A percentile compares a stretch with the other conserved stretches of the same genome.
These are phyloP conservation scores for Drosophila atripex DNA, from an alignment of 2,888 invertebrate species.

Conservation along the genomic window DNA sequence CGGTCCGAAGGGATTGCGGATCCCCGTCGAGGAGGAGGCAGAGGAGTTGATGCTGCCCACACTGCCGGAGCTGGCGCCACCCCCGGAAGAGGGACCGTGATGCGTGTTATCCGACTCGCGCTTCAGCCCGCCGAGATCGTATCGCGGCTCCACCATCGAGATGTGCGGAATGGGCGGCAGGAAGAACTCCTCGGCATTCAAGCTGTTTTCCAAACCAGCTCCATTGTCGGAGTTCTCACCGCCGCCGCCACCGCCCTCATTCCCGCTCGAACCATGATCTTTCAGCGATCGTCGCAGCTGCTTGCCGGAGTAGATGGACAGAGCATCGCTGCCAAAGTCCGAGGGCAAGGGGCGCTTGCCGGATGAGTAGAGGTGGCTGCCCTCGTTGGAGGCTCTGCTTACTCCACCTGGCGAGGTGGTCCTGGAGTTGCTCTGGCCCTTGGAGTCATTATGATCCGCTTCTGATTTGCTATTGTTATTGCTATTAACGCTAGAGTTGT, in stretches of 20 bases:
- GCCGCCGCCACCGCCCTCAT: slow-evolving; percentile 50
- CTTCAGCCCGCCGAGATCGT: slow-evolving; percentile 82
- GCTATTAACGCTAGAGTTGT: slow-evolving; percentile 37
- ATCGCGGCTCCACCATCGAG: slow-evolving; percentile 82
- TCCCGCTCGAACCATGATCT: slow-evolving; percentile 57
- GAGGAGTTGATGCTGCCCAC: slow-evolving; percentile 35
- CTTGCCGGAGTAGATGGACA: slow-evolving; percentile 82
- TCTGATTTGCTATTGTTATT: slow-evolving; percentile 49
- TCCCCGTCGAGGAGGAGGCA: slow-evolving; percentile 56
- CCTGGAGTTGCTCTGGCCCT: slow-evolving; percentile 57
- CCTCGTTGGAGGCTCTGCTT: slow-evolving; percentile 35
- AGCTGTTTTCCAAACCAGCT: slow-evolving; percentile 79
- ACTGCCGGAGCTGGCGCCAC: slow-evolving; percentile 29
- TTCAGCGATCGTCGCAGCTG: slow-evolving; percentile 77
- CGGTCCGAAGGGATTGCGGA: slow-evolving; percentile 75
- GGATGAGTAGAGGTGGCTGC: slow-evolving; percentile 47
- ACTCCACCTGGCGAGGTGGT: slow-evolving; percentile 66
- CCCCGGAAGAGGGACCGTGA: slow-evolving; percentile 43
- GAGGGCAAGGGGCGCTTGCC: slow-evolving; percentile 76
- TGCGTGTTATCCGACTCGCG: slow-evolving; percentile 80
- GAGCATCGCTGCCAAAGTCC: slow-evolving; percentile 79
- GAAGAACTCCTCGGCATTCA: slow-evolving; percentile 83
- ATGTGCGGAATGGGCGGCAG: slow-evolving; percentile 83
- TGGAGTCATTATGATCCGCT: slow-evolving; percentile 50
- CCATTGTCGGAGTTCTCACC: slow-evolving; percentile 70